These are phyloP conservation scores for Metopia argyrocephala DNA, from an alignment of 2,888 invertebrate species.

Conservation along the genomic window DNA sequence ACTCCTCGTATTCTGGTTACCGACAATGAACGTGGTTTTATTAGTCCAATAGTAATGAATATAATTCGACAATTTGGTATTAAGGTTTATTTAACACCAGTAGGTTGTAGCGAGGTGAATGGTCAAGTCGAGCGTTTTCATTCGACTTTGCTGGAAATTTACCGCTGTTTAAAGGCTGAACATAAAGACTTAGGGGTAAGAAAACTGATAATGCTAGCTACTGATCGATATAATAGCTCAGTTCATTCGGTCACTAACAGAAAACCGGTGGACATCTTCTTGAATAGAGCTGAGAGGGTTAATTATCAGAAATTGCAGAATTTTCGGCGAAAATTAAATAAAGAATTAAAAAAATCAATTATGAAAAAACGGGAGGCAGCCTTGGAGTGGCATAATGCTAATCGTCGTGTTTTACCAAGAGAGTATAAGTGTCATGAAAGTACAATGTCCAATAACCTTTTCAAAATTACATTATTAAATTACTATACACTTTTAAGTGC, in stretches of 20 bases:
- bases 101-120: constrained; percentile 56
- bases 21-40: constrained; percentile 52
- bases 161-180: constrained; percentile 49
- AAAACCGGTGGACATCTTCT: constrained; percentile 61
- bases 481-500: too few species aligned
- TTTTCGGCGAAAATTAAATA: neutral
- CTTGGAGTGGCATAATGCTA: neutral
- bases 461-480: too few species aligned
- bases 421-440: too few species aligned
- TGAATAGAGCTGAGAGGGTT: constrained; percentile 35
- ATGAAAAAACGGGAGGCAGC: neutral
- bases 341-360: neutral
- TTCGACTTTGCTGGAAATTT: constrained; percentile 53
- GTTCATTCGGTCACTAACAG: constrained; percentile 55
- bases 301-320: constrained; percentile 3
- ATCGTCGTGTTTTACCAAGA: neutral
- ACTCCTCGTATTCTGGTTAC: constrained; percentile 49
- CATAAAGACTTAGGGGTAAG: constrained; percentile 2
- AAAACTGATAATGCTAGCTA: constrained; percentile 38
- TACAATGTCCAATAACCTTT: too few species aligned
- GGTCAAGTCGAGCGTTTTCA: constrained; percentile 52
- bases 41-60: constrained; percentile 33
- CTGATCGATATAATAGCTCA: constrained; percentile 61
- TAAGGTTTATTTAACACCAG: constrained; percentile 23
- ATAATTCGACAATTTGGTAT: constrained; percentile 2